These are phyloP conservation scores for Sitophilus oryzae DNA, from an alignment of 1,140 invertebrate species.

Conservation along the genomic window DNA sequence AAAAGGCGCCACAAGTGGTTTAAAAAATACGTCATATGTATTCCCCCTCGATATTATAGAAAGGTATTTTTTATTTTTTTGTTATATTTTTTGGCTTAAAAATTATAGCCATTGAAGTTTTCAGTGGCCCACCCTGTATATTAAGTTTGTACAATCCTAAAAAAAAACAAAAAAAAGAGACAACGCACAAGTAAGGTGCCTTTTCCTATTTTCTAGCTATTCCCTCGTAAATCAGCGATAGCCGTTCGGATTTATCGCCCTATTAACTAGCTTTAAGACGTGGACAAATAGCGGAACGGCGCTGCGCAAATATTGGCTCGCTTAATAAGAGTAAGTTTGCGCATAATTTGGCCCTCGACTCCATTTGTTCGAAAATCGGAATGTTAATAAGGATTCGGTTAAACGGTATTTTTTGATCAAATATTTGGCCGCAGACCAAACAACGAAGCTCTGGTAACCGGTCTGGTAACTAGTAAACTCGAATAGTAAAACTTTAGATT, in stretches of 20 bases:
- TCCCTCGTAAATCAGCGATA: conserved; percentile 31
- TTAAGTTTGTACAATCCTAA: too few relatives aligned
- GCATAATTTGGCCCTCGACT: conserved; percentile 1
- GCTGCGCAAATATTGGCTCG: conserved; percentile 32
- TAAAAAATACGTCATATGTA: too few relatives aligned
- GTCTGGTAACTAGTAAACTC: too few relatives aligned
- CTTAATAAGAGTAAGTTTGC: conserved; percentile 25
- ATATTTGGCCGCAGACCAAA: not conserved
- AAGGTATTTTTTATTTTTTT: too few relatives aligned
- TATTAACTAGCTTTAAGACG: conserved; percentile 30
- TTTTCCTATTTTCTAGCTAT: conserved; percentile 25
- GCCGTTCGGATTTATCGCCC: conserved; percentile 32
- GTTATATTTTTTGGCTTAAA: too few relatives aligned
- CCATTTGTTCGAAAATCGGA: conserved; percentile 3
- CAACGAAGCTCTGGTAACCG: not conserved
- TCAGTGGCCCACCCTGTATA: too few relatives aligned
- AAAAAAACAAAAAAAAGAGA: too few relatives aligned
- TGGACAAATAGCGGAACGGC: conserved; percentile 37
- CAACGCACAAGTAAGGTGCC: too few relatives aligned
- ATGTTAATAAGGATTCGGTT: not conserved
- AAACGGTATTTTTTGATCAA: not conserved
- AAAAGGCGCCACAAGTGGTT: too few relatives aligned
- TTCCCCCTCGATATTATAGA: too few relatives aligned
- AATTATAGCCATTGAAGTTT: too few relatives aligned
- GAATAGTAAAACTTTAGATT: too few relatives aligned